A percentile compares a stretch with the other conserved stretches of the same genome.
Conservation (phyloP, 2,113 vertebrate species). For the zebrafish (Danio rerio) region DNA sequence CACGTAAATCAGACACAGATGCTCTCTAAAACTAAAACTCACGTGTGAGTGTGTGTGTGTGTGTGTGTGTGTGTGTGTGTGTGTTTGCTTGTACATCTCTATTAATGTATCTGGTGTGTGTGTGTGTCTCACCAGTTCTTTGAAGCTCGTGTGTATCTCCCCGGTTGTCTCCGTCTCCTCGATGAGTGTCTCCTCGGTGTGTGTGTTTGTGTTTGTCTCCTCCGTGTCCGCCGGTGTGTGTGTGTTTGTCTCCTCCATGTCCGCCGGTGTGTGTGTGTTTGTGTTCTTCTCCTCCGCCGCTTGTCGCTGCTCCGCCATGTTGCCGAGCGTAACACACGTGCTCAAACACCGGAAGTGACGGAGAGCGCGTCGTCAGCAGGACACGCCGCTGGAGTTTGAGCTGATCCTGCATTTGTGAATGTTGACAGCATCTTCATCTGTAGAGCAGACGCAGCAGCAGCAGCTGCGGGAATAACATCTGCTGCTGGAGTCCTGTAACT, state of each 20-base stretch:
- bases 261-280: slow-evolving; percentile 15
- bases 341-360: slow-evolving; percentile 47
- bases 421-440: too few species aligned
- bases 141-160: background rate
- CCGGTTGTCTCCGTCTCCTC: background rate
- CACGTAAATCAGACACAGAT: too few species aligned
- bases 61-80: slow-evolving; percentile 40
- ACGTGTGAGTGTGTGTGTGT: too few species aligned
- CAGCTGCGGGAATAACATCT: too few species aligned
- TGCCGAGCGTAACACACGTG: slow-evolving; percentile 62
- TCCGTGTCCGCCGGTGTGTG: background rate
- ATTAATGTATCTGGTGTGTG: too few species aligned
- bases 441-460: too few species aligned
- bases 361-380: background rate
- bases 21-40: too few species aligned
- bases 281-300: slow-evolving; percentile 40
- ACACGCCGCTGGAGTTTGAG: too few species aligned
- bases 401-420: too few species aligned
- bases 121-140: slow-evolving; percentile 60
- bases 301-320: slow-evolving; percentile 71
- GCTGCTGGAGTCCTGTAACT: too few species aligned
- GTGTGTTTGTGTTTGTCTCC: background rate
- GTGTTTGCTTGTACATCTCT: too few species aligned
- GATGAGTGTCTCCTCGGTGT: slow-evolving; percentile 3
- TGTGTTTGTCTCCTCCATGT: slow-evolving; percentile 44